These are phyloP conservation scores for Calycopis cecrops DNA, from an alignment of 1,140 invertebrate species.

Conservation along the genomic window DNA sequence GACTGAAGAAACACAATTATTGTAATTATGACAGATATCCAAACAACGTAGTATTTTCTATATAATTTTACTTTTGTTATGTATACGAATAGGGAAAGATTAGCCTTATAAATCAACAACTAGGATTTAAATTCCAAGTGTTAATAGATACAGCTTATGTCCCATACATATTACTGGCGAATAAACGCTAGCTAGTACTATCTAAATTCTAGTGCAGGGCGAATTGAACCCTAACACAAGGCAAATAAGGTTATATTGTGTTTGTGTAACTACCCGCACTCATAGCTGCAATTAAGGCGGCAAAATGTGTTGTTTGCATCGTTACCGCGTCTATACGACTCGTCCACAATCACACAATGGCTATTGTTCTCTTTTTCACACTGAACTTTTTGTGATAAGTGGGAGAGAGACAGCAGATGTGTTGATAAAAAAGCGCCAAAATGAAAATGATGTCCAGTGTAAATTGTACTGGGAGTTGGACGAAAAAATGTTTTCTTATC, in stretches of 20 bases:
- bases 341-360: conserved; percentile 20
- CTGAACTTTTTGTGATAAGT: conserved; percentile 6
- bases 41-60: no score
- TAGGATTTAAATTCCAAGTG: neutral
- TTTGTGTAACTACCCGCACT: conserved; percentile 14
- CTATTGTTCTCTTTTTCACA: conserved; percentile 17
- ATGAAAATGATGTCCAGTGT: neutral
- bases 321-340: conserved; percentile 29
- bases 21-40: no score
- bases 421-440: conserved; percentile 5
- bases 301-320: conserved; percentile 32
- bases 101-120: no score
- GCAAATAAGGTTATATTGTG: conserved; percentile 16
- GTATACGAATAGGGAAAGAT: no score
- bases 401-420: conserved; percentile 10
- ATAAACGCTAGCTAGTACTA: conserved; percentile 3
- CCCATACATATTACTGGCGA: conserved; percentile 1
- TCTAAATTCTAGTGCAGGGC: neutral
- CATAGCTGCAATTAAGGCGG: conserved; percentile 35
- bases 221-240: neutral
- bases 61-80: no score
- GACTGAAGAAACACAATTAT: no score
- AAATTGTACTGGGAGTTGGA: no score
- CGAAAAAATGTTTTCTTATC: no score
- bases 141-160: conserved; percentile 8